Evolutionary conservation across 2,888 invertebrate genomes (phyloP).

Genomic region (Pristionchus japonicus): DNA sequence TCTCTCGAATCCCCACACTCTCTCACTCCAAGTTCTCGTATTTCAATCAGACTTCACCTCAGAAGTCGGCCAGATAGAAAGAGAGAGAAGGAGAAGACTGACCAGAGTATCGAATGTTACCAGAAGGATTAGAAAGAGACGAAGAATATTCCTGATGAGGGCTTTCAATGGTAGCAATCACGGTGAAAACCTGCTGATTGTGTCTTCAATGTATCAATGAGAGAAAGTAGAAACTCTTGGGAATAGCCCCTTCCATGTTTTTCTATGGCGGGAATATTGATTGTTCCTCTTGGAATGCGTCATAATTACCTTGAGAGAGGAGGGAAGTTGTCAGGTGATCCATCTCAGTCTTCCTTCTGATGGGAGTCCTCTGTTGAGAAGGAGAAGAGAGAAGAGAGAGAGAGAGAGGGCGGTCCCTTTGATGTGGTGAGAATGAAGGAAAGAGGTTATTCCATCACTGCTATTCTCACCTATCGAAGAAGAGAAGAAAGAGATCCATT

Average conservation of each 20-base stretch:
- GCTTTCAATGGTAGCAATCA: background rate
- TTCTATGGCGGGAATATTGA: background rate
- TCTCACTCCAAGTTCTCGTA: background rate
- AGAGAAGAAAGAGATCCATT: background rate
- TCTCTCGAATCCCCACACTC: background rate
- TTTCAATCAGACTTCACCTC: conserved; percentile 32
- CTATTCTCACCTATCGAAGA: background rate
- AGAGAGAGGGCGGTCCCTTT: background rate
- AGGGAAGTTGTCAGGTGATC: conserved; percentile 39
- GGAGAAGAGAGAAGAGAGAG: background rate
- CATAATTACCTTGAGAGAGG: conserved; percentile 15
- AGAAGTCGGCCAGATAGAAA: background rate
- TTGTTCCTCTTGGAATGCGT: background rate
- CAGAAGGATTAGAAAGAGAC: background rate
- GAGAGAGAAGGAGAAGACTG: background rate
- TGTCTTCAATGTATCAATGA: background rate
- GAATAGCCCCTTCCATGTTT: no score
- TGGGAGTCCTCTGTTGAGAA: background rate
- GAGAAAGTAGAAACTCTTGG: no score
- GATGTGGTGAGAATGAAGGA: conserved; percentile 32
- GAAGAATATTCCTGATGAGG: background rate
- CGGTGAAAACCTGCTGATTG: no score
- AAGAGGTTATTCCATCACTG: background rate
- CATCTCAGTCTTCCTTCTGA: background rate
- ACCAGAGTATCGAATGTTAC: conserved; percentile 16